These are phyloP conservation scores for Rhagonycha lutea DNA, from an alignment of 2,888 invertebrate species.

Conservation along the genomic window DNA sequence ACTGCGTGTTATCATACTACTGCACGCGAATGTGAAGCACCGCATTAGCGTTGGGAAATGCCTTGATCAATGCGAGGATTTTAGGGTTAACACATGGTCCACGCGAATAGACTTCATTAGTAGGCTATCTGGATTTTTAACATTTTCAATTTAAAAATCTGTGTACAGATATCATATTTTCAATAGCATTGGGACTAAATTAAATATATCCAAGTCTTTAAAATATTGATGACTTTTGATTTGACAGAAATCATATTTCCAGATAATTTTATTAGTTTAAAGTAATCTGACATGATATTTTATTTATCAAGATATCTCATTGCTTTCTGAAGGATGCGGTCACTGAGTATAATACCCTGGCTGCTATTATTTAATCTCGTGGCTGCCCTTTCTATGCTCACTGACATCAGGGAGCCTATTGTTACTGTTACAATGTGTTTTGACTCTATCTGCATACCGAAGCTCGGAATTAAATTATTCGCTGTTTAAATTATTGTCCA, in stretches of 20 bases:
- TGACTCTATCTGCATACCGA: constrained; percentile 22
- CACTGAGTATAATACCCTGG: constrained; percentile 32
- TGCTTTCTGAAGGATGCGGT: constrained; percentile 35
- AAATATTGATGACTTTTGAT: not conserved
- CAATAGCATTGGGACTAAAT: not conserved
- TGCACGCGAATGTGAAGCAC: constrained; percentile 44
- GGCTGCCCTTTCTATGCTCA: constrained; percentile 29
- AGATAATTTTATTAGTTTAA: not conserved
- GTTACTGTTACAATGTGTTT: constrained; percentile 28
- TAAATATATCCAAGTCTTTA: not conserved
- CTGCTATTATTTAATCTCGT: constrained; percentile 38
- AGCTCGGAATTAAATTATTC: constrained; percentile 26
- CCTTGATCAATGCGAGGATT: constrained; percentile 33
- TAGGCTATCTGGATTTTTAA: constrained; percentile 13
- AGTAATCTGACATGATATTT: constrained; percentile 5
- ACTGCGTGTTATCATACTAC: constrained; percentile 41
- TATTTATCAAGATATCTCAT: constrained; percentile 17
- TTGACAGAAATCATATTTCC: not conserved
- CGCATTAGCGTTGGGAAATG: constrained; percentile 43
- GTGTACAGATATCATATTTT: not conserved
- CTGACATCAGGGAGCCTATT: constrained; percentile 34
- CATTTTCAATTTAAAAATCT: not conserved
- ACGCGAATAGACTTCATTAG: constrained; percentile 29
- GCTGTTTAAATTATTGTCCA: constrained; percentile 23
- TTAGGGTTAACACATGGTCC: constrained; percentile 31